Conservation (phyloP, 1,140 invertebrate species). For the Macrostomum lignano region DNA sequence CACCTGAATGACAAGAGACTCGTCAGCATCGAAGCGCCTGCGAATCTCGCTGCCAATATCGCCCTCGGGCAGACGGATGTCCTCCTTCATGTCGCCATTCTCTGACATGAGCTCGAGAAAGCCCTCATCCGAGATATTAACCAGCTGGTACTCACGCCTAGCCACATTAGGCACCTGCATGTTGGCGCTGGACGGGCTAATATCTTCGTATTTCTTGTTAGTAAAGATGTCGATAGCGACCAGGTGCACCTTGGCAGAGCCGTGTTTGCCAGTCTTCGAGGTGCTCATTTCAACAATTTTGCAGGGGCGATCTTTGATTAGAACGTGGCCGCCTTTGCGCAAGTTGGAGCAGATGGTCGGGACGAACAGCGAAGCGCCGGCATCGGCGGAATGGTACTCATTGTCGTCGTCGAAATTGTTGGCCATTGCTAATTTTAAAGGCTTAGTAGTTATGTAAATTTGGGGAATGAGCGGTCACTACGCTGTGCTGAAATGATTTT, state of each 20-base stretch:
- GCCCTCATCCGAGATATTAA: conserved; percentile 1
- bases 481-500: too few species aligned
- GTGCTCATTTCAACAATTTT: conserved; percentile 99
- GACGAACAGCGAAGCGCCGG: background rate
- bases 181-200: conserved; percentile 96
- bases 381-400: too few species aligned
- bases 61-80: background rate
- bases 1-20: too few species aligned
- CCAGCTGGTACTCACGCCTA: conserved; percentile 46
- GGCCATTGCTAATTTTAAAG: too few species aligned
- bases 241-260: conserved; percentile 63
- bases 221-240: conserved; percentile 93
- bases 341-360: background rate
- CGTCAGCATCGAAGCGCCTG: background rate
- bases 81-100: background rate
- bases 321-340: background rate
- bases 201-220: conserved; percentile 91
- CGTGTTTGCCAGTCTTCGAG: conserved; percentile 97
- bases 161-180: conserved; percentile 96
- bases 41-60: background rate
- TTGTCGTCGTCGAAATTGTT: too few species aligned
- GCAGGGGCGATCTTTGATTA: conserved; percentile 82
- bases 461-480: too few species aligned
- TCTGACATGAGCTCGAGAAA: background rate
- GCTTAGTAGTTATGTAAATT: too few species aligned